Evolutionary conservation across 2,888 invertebrate species (phyloP), one percentile per base, ranked within the genome.

Genomic region (Nebria salina): DNA sequence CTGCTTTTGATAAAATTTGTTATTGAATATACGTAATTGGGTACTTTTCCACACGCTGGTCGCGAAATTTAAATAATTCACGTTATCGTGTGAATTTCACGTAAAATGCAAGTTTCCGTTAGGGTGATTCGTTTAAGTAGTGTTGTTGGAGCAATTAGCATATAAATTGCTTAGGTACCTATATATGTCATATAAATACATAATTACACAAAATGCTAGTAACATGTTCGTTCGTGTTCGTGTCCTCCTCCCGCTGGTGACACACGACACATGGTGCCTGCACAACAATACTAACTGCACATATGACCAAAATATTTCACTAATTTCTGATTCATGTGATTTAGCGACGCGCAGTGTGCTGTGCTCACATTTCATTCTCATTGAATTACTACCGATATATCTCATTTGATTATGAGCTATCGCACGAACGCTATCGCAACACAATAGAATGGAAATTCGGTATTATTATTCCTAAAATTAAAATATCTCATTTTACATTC

Each of bases 121-220:
- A 5, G 65, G 34, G 65, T 72, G 54, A 72, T 81, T 81, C 76
- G 70, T 72, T 65, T 81, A 76, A 81, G 72, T 72, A 81, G 72
- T 74, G 76, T 76, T 76, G 76, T 81, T 81, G 76, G 11, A 65
- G 72, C 65, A 73, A 81, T 81, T 81, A 81, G 72, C 81, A 81
- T 81, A 81, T 76, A 81, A 76, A 81, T 81, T 81, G 76, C 73
- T 72, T 81, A 20, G 20, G 20, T 20, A 20, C 20, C 20, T 20
- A 72, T 72, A 80, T 80, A 43, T 80, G 64, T 75, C 80, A 80
- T 70, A 80, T 80, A 80, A 75, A 80, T 11, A 54, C 70, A 75
- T 80, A 80, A 80, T 80, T 54, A 80, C 65, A 75, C 72, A 75
- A 80, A 80, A 80, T 75, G 70, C 72, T 75, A 26, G 70, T 75